Percentiles rank a stretch among this genome's conserved stretches.
Evolutionary conservation across 2,888 invertebrate genomes (phyloP).

Genomic region (Caenorhabditis zanzibari): DNA sequence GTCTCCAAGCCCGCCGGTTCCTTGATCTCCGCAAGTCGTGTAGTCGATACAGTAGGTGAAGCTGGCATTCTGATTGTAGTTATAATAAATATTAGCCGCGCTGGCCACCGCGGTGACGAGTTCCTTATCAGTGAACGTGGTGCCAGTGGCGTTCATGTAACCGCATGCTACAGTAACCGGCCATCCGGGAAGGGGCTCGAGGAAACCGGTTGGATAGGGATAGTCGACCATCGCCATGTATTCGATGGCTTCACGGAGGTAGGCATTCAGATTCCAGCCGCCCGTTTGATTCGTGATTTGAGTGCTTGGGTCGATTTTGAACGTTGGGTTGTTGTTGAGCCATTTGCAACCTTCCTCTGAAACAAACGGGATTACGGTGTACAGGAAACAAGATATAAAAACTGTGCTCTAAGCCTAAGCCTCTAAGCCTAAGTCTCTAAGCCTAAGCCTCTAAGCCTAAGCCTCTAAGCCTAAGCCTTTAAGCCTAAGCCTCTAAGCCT

Average conservation of each 20-base stretch:
- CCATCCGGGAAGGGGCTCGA: slow-evolving; percentile 89
- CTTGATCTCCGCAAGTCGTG: slow-evolving; percentile 69
- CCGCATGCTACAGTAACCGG: slow-evolving; percentile 86
- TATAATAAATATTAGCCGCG: slow-evolving; percentile 72
- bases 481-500: too few relatives aligned
- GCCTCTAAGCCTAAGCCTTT: too few relatives aligned
- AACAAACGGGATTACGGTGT: slow-evolving; percentile 8
- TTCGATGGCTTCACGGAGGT: slow-evolving; percentile 68
- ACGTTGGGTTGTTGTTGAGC: slow-evolving; percentile 72
- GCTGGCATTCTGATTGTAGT: slow-evolving; percentile 57
- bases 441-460: too few relatives aligned
- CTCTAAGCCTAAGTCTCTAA: too few relatives aligned
- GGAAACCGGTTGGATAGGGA: slow-evolving; percentile 92
- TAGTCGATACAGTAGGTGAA: slow-evolving; percentile 70
- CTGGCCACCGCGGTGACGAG: slow-evolving; percentile 61
- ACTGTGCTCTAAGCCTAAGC: too few relatives aligned
- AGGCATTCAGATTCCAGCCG: slow-evolving; percentile 57
- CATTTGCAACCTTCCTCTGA: slow-evolving; percentile 43
- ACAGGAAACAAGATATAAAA: too few relatives aligned
- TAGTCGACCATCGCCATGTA: slow-evolving; percentile 95
- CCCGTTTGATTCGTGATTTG: slow-evolving; percentile 54
- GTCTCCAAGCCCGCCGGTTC: slow-evolving; percentile 69
- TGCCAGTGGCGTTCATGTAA: slow-evolving; percentile 56
- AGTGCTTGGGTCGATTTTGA: slow-evolving; percentile 61
- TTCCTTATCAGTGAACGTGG: slow-evolving; percentile 63